Evolutionary conservation across 2,797 vertebrate genomes (phyloP).

Genomic region (Oryzias sinensis): DNA sequence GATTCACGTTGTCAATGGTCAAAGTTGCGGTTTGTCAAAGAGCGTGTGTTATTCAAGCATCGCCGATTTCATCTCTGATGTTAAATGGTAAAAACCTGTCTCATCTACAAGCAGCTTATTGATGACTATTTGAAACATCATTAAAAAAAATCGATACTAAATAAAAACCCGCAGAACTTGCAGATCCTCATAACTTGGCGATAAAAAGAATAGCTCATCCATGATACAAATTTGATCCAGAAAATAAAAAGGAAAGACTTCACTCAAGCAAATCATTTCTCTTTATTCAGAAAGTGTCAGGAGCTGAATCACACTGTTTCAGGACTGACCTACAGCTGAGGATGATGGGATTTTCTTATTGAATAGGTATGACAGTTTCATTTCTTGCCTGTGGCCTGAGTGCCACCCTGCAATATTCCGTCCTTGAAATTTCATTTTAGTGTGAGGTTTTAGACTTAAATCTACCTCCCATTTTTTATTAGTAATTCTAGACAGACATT

Average conservation of each 20-base stretch:
- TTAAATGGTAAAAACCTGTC: too few species aligned
- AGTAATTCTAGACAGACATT: constrained; percentile 44
- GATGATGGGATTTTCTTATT: constrained; percentile 67
- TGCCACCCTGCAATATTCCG: constrained; percentile 46
- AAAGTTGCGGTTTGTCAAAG: too few species aligned
- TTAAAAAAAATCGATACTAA: too few species aligned
- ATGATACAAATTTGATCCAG: not conserved
- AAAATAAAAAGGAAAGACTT: constrained; percentile 23
- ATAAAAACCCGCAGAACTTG: too few species aligned
- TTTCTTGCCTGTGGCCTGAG: constrained; percentile 49
- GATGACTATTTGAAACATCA: too few species aligned
- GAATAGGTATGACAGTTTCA: constrained; percentile 58
- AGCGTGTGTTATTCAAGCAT: too few species aligned
- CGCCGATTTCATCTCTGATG: too few species aligned
- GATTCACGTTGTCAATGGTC: too few species aligned
- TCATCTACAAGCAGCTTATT: too few species aligned
- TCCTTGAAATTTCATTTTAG: constrained; percentile 55
- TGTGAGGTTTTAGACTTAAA: constrained; percentile 39
- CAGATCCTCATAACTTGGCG: too few species aligned
- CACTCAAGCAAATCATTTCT: constrained; percentile 41
- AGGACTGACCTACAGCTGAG: constrained; percentile 42
- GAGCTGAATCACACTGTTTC: constrained; percentile 35
- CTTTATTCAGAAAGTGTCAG: constrained; percentile 32
- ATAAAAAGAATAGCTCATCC: too few species aligned
- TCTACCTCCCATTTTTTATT: constrained; percentile 44